These are phyloP conservation scores for Drosophila yooni DNA, from an alignment of 2,888 invertebrate genomes.

Conservation along the genomic window DNA sequence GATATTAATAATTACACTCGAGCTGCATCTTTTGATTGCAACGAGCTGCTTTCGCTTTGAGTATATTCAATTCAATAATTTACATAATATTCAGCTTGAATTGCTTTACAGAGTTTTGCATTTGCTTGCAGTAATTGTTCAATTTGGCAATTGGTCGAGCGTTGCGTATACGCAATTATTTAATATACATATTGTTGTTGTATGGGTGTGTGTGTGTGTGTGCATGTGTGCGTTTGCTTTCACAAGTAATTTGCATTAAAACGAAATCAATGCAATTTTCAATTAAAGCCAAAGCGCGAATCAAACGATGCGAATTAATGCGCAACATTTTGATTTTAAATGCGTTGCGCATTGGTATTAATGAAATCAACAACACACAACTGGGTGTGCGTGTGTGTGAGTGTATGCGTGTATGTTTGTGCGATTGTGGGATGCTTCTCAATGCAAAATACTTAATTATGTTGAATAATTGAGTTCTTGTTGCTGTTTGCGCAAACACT, in stretches of 20 bases:
- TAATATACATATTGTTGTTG: constrained; percentile 36
- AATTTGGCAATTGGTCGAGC: constrained; percentile 15
- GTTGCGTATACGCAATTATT: constrained; percentile 63
- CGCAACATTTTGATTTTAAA: constrained; percentile 76
- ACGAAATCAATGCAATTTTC: constrained; percentile 71
- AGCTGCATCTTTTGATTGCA: neutral
- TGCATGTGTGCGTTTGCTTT: constrained; percentile 10
- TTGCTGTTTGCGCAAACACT: constrained; percentile 69
- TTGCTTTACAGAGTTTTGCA: neutral
- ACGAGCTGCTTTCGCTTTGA: constrained; percentile 2
- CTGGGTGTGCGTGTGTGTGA: constrained; percentile 31
- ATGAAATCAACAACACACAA: constrained; percentile 63
- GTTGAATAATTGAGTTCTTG: constrained; percentile 79
- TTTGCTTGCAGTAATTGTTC: constrained; percentile 2
- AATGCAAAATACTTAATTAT: constrained; percentile 82
- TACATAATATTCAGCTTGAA: neutral
- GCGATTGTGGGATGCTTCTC: constrained; percentile 54
- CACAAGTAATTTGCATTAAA: constrained; percentile 71
- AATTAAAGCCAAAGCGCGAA: constrained; percentile 71
- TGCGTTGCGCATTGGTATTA: constrained; percentile 67
- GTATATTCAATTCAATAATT: neutral
- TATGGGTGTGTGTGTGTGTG: constrained; percentile 14
- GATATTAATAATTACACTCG: neutral
- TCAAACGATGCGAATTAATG: constrained; percentile 74
- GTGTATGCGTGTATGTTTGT: constrained; percentile 44